Percentiles rank a stretch among this genome's conserved stretches.
These are phyloP conservation scores for Spongilla lacustris DNA, from an alignment of 37 sponge, comb jelly and placozoan species.

Conservation along the genomic window DNA sequence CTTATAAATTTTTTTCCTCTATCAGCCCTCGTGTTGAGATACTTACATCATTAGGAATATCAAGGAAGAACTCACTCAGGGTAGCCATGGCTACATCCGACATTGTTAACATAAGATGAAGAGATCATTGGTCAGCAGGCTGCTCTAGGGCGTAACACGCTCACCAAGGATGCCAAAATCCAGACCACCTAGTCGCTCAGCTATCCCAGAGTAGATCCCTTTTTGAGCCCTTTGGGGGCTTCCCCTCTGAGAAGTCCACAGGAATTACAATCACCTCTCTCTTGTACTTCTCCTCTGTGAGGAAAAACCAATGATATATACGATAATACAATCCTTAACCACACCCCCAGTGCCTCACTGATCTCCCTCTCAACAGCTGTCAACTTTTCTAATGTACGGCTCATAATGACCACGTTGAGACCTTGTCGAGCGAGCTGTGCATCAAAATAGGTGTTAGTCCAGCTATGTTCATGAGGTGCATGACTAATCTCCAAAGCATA, in stretches of 20 bases:
- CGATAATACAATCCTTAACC: too few relatives aligned
- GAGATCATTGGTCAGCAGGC: too few relatives aligned
- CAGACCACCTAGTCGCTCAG: slow-evolving; percentile 28
- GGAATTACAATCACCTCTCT: slow-evolving; percentile 55
- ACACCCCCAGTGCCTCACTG: too few relatives aligned
- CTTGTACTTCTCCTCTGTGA: slow-evolving; percentile 39
- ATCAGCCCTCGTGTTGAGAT: too few relatives aligned
- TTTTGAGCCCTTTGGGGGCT: neutral
- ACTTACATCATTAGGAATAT: neutral
- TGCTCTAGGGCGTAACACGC: neutral
- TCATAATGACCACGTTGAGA: slow-evolving; percentile 68
- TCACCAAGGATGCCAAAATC: slow-evolving; percentile 60
- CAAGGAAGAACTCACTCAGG: neutral
- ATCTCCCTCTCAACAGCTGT: slow-evolving; percentile 45
- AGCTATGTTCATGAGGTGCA: too few relatives aligned
- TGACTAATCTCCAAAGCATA: slow-evolving; percentile 65
- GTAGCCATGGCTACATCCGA: neutral
- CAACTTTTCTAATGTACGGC: slow-evolving; percentile 59
- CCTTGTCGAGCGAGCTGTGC: slow-evolving; percentile 58
- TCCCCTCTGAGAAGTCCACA: slow-evolving; percentile 59
- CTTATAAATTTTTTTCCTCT: too few relatives aligned
- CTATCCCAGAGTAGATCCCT: slow-evolving; percentile 55
- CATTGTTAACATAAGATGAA: too few relatives aligned
- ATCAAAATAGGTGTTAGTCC: too few relatives aligned
- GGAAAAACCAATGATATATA: too few relatives aligned